Evolutionary conservation across 2,797 vertebrate genomes (phyloP).

Genomic region (Tarsius wallacei): DNA sequence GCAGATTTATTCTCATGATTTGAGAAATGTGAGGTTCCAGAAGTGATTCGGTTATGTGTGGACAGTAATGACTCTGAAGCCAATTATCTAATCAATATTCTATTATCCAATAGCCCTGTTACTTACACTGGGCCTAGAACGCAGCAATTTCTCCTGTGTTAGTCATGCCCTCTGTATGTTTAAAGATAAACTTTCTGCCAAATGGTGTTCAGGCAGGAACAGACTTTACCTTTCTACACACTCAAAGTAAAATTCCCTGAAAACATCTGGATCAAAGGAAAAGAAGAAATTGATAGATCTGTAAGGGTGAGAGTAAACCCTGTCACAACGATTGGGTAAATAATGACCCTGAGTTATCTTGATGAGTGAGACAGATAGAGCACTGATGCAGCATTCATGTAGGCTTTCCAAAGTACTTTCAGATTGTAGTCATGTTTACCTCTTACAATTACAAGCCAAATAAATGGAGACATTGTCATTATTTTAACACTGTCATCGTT

Average conservation of each 20-base stretch:
- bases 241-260: conserved; percentile 64
- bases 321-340: not conserved
- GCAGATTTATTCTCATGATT: conserved; percentile 45
- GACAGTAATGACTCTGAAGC: conserved; percentile 74
- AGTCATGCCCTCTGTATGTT: conserved; percentile 60
- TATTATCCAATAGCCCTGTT: conserved; percentile 69
- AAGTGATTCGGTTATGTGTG: conserved; percentile 65
- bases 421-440: not conserved
- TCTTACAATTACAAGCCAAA: not conserved
- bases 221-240: conserved; percentile 65
- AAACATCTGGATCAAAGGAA: conserved; percentile 54
- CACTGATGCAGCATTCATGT: not conserved
- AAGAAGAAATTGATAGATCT: not conserved
- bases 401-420: conserved; percentile 20
- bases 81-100: conserved; percentile 84
- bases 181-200: conserved; percentile 76
- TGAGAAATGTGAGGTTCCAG: conserved; percentile 60
- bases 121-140: conserved; percentile 50
- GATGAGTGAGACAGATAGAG: not conserved
- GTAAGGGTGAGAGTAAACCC: not conserved
- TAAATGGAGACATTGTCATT: not conserved
- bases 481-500: not conserved
- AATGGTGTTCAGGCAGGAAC: not conserved
- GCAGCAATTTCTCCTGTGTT: conserved; percentile 61
- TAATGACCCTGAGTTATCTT: not conserved